Base-by-base conservation (phyloP, 2,888 invertebrate species). In the Amiota communis region DNA sequence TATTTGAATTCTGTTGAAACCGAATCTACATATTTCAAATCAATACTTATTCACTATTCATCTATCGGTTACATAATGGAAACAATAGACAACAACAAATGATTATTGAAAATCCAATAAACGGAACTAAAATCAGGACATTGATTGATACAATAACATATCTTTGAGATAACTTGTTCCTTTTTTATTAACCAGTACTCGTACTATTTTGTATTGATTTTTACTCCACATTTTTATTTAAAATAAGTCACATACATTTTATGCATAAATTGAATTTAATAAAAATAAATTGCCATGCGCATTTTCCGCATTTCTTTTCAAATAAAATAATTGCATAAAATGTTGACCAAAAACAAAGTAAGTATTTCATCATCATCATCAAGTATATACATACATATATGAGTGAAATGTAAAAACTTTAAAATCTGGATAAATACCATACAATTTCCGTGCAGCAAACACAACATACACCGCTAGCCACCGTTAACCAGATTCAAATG, bases 241-340 rank as follows among this genome's bases (percentile, higher is more conserved):
- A 65, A 65, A 12, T 46, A 64, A 64, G 17, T 64, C 48, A 49
- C 65, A 65, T 17, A 65, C 6, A 48, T 65, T 65, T 65, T 65
- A 65, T 65, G 65, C 65, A 65, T 9, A 48, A 65, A 47, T 48
- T 47, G 36, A 47, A 69, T n/a, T n/a, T 65, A 51, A 47, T 47
- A n/a, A 15, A 17, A 17, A 49, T 53, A 48, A 71, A 10, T 51
- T 64, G 70, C 20, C 36, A 15, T 56, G 13, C 53, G 64, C 11
- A 36, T 77, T 74, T 84, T 81, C 84, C 84, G 78, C 80, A 76
- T 82, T 80, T 75, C 46, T 63, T 63, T 46, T 46, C 8, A 36
- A 36, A 36, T 11, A 68, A 72, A 72, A 69, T 53, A 48, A 63
- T 75, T 81, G 78, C 81, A 80, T 74, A 76, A 76, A 74, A 75